Base-by-base conservation (phyloP, 92 coral and sea anemone species). In the Parazoanthus swiftii region DNA sequence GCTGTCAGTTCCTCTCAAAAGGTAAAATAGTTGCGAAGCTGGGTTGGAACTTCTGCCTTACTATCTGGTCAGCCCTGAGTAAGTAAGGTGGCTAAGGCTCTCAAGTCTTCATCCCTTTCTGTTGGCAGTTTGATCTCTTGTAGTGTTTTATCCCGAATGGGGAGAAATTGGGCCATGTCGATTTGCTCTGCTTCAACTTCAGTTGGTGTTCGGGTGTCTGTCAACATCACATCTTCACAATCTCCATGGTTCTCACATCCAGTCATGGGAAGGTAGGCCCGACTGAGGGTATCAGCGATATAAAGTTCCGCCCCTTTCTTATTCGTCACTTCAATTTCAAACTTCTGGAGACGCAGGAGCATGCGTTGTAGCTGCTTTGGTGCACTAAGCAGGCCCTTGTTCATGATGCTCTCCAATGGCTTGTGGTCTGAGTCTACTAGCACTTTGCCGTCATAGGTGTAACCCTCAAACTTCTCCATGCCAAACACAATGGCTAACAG, bases 391-490 rank as follows among this genome's bases (percentile, higher is more conserved):
- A 88, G 86, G 35, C 90, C 68, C 72, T 84, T 91, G 76, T 88
- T 88, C 74, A 54, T 68, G 71, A 91, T 73, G 38, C 89, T 76
- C 59, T 85, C 79, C 21, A 85, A 48, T 51, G 71, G 89, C 66
- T 86, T 86, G 89, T 86, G 81, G 42, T 73, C 89, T 23, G 81
- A 5, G 11, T 86, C 89, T 8, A 74, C 66, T 2, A 73, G 26
- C 11, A 86, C 81, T 29, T 70, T 46, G 7, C 88, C 20, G 51
- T 81, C 80, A 74, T 75, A 86, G 6, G 79, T 37, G 65, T 86
- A 86, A 23, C 79, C 89, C 87, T 91, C 91, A 68, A 93, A 93
- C 84, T 88, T 93, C 88, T 93, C 90, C 91, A 90, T 85, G 37
- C 89, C 89, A 74, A 85, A 93, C 65, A 90, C 93, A 25, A 90